A percentile compares a stretch with the other conserved stretches of the same genome.
Evolutionary conservation across 2,113 vertebrate genomes (phyloP).

Genomic region (Xiphophorus couchianus): DNA sequence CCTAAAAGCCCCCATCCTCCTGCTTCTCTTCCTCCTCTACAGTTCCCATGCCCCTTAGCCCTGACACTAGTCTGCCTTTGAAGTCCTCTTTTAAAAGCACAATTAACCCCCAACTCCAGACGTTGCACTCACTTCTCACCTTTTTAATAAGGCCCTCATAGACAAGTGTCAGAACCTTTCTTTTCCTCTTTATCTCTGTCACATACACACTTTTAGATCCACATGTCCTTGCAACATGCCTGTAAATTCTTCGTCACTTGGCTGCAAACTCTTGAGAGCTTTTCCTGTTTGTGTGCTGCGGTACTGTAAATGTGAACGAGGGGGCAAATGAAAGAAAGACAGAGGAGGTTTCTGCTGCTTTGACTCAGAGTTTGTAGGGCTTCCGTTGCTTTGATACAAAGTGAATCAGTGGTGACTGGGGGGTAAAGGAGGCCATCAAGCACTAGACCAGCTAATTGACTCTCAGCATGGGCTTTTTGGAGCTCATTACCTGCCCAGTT

Average conservation of each 20-base stretch:
- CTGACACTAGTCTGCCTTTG: slow-evolving; percentile 78
- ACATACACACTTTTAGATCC: slow-evolving; percentile 47
- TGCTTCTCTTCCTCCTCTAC: slow-evolving; percentile 52
- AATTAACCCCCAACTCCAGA: slow-evolving; percentile 81
- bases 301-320: slow-evolving; percentile 27
- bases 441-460: slow-evolving; percentile 53
- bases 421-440: slow-evolving; percentile 57
- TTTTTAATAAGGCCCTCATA: slow-evolving; percentile 83
- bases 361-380: slow-evolving; percentile 67
- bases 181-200: slow-evolving; percentile 34
- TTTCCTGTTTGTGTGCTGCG: slow-evolving; percentile 47
- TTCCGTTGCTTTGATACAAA: slow-evolving; percentile 77
- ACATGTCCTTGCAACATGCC: slow-evolving; percentile 57
- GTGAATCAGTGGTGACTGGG: slow-evolving; percentile 73
- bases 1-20: slow-evolving; percentile 24
- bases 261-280: slow-evolving; percentile 65
- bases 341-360: slow-evolving; percentile 49
- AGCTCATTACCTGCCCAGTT: slow-evolving; percentile 14
- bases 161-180: slow-evolving; percentile 69
- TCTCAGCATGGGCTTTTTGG: slow-evolving; percentile 28
- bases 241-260: slow-evolving; percentile 80
- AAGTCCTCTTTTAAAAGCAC: slow-evolving; percentile 82
- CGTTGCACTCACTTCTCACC: slow-evolving; percentile 85
- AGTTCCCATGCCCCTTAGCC: slow-evolving; percentile 71
- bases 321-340: slow-evolving; percentile 44